Evolutionary conservation across 2,113 vertebrate genomes (phyloP).

Genomic region (Sigmodon hispidus): DNA sequence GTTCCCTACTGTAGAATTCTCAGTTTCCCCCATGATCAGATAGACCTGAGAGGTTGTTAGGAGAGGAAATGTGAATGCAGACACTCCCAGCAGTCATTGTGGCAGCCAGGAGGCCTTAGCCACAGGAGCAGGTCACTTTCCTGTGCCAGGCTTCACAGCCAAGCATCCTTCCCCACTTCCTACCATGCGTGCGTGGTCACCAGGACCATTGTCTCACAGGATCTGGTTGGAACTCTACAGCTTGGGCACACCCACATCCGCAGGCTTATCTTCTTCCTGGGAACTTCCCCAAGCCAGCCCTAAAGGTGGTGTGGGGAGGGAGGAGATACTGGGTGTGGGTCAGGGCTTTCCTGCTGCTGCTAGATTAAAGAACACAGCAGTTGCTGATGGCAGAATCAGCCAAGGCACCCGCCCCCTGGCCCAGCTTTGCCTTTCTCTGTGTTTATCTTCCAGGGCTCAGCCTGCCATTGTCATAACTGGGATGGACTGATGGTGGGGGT

Average conservation of each 20-base stretch:
- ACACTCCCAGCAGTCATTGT: too few species aligned
- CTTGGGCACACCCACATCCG: slow-evolving; percentile 38
- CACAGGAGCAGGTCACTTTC: not conserved
- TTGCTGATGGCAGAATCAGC: slow-evolving; percentile 32
- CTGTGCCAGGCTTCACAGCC: not conserved
- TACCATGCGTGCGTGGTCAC: not conserved
- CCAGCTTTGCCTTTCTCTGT: not conserved
- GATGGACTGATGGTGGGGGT: not conserved
- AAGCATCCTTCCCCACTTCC: not conserved
- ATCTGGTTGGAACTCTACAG: slow-evolving; percentile 27
- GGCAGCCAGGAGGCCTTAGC: not conserved
- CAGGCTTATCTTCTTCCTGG: slow-evolving; percentile 55
- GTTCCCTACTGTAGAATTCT: not conserved
- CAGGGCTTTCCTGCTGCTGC: slow-evolving; percentile 49
- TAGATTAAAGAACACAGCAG: slow-evolving; percentile 36
- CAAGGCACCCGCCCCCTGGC: not conserved
- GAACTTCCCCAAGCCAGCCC: slow-evolving; percentile 55
- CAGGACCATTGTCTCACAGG: not conserved
- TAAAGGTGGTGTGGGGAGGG: not conserved
- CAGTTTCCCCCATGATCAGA: not conserved
- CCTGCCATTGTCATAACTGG: not conserved
- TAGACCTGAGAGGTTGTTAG: not conserved
- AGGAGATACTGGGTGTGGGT: not conserved
- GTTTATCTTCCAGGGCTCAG: not conserved
- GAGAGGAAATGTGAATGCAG: not conserved